Evolutionary conservation across 2,888 invertebrate species (phyloP), one percentile per base, ranked within the genome.

Genomic region (Cheiracanthium punctorium): DNA sequence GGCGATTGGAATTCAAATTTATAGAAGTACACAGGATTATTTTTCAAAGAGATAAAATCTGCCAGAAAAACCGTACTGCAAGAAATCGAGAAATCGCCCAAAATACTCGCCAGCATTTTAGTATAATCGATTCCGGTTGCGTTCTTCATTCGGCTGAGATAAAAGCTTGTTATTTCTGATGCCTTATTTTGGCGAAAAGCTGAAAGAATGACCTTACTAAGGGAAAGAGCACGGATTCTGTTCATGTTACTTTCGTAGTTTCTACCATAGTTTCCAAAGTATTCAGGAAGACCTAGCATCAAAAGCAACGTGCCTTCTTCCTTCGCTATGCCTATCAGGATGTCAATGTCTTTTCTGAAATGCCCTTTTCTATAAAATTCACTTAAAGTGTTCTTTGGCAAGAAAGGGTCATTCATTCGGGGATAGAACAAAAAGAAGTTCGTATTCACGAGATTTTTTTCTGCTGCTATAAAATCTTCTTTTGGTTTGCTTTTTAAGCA

Each of bases 281-380:
- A 85, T 2, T 85, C 69, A 1, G 85, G 85, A 0, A 72, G 69
- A 0, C 69, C 79, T 0, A 24, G 52, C 0, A 52, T 72, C 4
- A 89, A 20, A 33, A 89, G 87, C 8, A 89, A 74, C 0, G 79
- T 37, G 0, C 89, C 88, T 75, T 89, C 89, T 1, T 89, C 73
- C 12, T 74, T 33, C 20, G 77, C 85, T 12, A 73, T 71, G 0
- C 89, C 89, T 0, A 89, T 43, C 41, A 89, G 37, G 4, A 88
- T n/a, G 5, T 88, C 88, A 17, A 37, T 52, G 10, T 88, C 72
- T 20, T 65, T 43, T 52, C 88, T 76, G 28, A 58, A 58, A 4
- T 58, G n/a, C 24, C 58, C 58, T 24, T 58, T 24, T 8, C 24
- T 20, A 37, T 7, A 37, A 24, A 58, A 24, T 5, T 17, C 14